Base-by-base conservation (phyloP, 2,888 invertebrate species). In the Cinara cedri region DNA sequence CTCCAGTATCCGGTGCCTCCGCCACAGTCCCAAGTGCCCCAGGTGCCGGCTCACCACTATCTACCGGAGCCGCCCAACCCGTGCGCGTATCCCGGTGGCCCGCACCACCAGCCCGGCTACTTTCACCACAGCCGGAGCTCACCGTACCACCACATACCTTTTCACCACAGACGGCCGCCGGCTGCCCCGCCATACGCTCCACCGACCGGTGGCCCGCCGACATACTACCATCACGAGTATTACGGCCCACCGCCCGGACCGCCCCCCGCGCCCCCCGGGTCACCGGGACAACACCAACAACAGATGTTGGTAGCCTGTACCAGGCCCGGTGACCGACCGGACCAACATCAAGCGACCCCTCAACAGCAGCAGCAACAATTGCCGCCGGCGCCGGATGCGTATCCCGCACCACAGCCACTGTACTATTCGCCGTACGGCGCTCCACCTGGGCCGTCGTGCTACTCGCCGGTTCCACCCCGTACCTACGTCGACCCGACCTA, bases 391-490 rank as follows among this genome's bases (percentile, higher is more conserved):
- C 76, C 87, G 86, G 72, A 87, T 84, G 21, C 82, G 86, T 62
- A 86, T 80, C 51, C 82, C 75, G 54, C 82, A 86, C 46, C 86
- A 85, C 75, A 72, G 24, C 76, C 76, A 68, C 80, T 81, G 51
- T 81, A 81, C 62, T 82, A 82, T 51, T 81, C 81, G 13, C 81
- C 81, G 19, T 82, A 81, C 62, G 75, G 80, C 42, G 80, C 81
- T 21, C 82, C 82, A 1, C 82, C 83, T 2, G 82, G 82, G 16
- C 81, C 82, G 65, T 87, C 87, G 82, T 84, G 87, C 81, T 87
- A 87, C 74, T 87, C 87, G 82, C 88, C 89, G 84, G 88, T 89
- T 16, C 87, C 90, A 88, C 82, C 88, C 88, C 42, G 83, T 84
- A 51, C 85, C 85, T 84, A 78, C 78, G 90, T 89, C 84, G 90